Conservation (phyloP, 2,113 vertebrate genomes). For the Grantiella picta region DNA sequence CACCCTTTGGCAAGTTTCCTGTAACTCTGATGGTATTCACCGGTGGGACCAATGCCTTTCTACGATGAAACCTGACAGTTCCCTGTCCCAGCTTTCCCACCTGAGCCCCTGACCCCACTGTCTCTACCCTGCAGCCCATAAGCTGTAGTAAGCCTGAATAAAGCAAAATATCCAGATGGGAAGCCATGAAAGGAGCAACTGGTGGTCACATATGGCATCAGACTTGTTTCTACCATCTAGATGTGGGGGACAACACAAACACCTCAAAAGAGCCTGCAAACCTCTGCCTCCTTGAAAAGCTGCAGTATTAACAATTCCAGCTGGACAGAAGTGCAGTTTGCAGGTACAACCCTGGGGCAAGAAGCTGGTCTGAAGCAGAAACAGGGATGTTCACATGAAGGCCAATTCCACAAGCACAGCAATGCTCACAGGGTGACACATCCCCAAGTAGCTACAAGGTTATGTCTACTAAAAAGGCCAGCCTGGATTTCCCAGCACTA, state of each 20-base stretch:
- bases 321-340: background rate
- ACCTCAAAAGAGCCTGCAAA: accelerated
- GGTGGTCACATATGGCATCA: background rate
- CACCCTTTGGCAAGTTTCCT: background rate
- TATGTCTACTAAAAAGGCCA: background rate
- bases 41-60: accelerated
- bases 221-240: accelerated
- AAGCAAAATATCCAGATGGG: background rate
- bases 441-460: background rate
- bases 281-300: background rate
- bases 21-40: background rate
- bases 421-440: background rate
- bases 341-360: background rate
- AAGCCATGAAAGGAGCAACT: background rate
- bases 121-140: background rate
- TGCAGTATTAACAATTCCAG: too few species aligned
- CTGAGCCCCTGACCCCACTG: background rate
- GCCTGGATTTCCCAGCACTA: background rate
- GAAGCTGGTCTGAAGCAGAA: background rate
- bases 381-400: background rate
- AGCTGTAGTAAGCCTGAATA: background rate
- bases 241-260: background rate
- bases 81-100: background rate
- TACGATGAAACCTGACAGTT: background rate
- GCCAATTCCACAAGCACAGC: background rate